Percentiles rank a stretch among this genome's conserved stretches.
These are phyloP conservation scores for Drosophila austrosaltans DNA, from an alignment of 2,888 invertebrate species.

Conservation along the genomic window DNA sequence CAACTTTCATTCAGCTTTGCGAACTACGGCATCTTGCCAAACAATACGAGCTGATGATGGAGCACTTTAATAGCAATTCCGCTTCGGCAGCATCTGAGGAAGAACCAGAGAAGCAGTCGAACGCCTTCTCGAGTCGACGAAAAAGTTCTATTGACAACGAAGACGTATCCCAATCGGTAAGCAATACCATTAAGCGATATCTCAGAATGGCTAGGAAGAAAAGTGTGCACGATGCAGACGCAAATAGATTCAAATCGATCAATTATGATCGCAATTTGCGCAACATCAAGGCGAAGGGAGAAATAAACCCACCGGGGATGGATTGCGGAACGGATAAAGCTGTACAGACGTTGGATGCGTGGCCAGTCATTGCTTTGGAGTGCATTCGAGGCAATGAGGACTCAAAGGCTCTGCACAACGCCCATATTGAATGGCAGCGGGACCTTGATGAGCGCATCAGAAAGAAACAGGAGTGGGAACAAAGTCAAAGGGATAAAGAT, in stretches of 20 bases:
- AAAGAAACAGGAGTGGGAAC: slow-evolving; percentile 72
- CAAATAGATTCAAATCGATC: slow-evolving; percentile 92
- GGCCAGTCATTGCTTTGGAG: slow-evolving; percentile 86
- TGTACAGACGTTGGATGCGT: slow-evolving; percentile 90
- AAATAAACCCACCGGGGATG: slow-evolving; percentile 90
- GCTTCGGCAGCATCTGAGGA: slow-evolving; percentile 69
- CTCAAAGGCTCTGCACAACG: slow-evolving; percentile 60
- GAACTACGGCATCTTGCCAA: slow-evolving; percentile 77
- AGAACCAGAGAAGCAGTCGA: slow-evolving; percentile 61
- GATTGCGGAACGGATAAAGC: slow-evolving; percentile 91
- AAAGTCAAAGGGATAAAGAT: slow-evolving; percentile 26
- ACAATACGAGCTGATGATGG: slow-evolving; percentile 58
- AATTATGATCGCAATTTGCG: slow-evolving; percentile 93
- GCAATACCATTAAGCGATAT: slow-evolving; percentile 93
- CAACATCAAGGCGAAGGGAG: slow-evolving; percentile 91
- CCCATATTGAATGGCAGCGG: slow-evolving; percentile 77
- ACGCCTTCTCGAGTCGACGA: slow-evolving; percentile 83
- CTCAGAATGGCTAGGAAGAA: slow-evolving; percentile 94
- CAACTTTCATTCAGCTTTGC: slow-evolving; percentile 79
- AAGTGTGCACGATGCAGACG: slow-evolving; percentile 88
- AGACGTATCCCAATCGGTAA: slow-evolving; percentile 93
- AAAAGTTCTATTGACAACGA: slow-evolving; percentile 92
- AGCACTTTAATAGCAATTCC: slow-evolving; percentile 41
- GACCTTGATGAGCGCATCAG: slow-evolving; percentile 71
- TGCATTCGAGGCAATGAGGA: slow-evolving; percentile 83